Base-by-base conservation (phyloP, 2,888 invertebrate genomes). In the Listrodromus nycthemerus region DNA sequence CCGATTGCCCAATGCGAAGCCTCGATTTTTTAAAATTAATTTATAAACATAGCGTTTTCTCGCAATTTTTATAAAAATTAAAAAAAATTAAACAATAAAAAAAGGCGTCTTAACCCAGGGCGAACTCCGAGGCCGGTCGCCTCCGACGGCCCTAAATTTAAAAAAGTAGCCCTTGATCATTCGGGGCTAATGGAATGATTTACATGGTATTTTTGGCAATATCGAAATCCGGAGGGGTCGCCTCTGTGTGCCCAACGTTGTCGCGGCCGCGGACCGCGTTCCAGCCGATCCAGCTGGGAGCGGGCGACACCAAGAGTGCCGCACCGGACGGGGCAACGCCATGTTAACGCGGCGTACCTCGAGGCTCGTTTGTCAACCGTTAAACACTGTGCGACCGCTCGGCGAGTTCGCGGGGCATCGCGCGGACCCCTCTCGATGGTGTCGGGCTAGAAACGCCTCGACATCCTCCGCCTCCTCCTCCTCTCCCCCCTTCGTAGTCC, bases 311-410 rank as follows among this genome's bases (percentile, higher is more conserved):
- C 70, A 69, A 66, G 70, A 65, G 76, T 63, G 52, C 77, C 50
- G 58, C 21, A 1, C 48, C 63, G 70, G 67, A 78, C 66, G 75
- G 70, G 65, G 66, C 82, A 85, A 88, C 87, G 83, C 87, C 85
- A 88, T 91, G 90, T 91, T 90, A 90, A 90, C 89, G 89, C 87
- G 84, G 85, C 86, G 87, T 86, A 88, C 85, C 86, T 87, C 86
- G 86, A 87, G 86, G 89, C 88, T 90, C 92, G 91, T 92, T 92
- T 92, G 92, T 92, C 92, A 92, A 90, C 85, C 88, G 90, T 91
- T 92, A 92, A 92, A 92, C 90, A 86, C 84, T 88, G 73, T 88
- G 73, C 55, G 80, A 67, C 77, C 74, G 74, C 75, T 78, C 70
- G 82, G 78, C 55, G 65, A 65, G 82, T 61, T 48, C 21, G 61